Conservation (phyloP, 2,888 invertebrate genomes). For the Candidula unifasciata region DNA sequence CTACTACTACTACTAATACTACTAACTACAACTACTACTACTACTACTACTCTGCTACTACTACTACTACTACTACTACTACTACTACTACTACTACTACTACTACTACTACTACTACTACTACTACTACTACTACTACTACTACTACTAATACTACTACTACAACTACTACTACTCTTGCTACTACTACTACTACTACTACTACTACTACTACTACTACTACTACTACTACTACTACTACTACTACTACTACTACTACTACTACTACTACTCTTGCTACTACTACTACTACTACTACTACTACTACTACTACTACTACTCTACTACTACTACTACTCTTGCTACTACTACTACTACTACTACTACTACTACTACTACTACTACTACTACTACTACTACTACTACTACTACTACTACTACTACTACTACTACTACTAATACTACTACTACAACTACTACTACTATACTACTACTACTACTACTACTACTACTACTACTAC, state of each 20-base stretch:
- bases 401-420: constrained; percentile 19
- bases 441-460: not conserved
- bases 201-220: not conserved
- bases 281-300: not conserved
- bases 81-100: not conserved
- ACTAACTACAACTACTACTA: not conserved
- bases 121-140: not conserved
- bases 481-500: constrained; percentile 45
- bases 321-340: not conserved
- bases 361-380: constrained; percentile 36
- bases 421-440: not conserved
- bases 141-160: not conserved
- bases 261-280: not conserved
- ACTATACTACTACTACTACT: constrained; percentile 33
- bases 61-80: constrained; percentile 6
- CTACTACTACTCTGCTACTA: constrained; percentile 5
- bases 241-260: not conserved
- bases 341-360: not conserved
- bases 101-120: not conserved
- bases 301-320: not conserved
- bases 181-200: constrained; percentile 3
- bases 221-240: not conserved
- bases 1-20: constrained; percentile 28
- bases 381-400: constrained; percentile 34
- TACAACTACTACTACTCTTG: constrained; percentile 2